phyloP scores from a whole-genome alignment of 2,797 vertebrate species.

The Setipinna tenuifilis region DNA sequence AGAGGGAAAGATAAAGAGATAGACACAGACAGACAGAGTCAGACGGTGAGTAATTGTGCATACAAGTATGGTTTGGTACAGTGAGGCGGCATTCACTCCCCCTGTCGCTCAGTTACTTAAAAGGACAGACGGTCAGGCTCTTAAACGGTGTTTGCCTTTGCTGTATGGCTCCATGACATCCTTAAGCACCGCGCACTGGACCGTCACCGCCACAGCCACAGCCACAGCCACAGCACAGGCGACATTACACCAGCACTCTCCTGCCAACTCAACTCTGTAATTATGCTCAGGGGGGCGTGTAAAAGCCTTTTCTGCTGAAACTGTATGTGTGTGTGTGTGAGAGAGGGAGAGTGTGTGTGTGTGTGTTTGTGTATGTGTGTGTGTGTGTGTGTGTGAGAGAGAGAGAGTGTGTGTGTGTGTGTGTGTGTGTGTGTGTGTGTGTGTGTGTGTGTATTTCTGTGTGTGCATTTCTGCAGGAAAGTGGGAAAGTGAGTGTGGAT shows the following conservation, averaged over 20 bases:
- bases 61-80: background rate
- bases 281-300: conserved; percentile 22
- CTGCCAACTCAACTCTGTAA: conserved; percentile 6
- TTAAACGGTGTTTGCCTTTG: background rate
- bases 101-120: background rate
- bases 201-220: background rate
- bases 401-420: conserved; percentile 9
- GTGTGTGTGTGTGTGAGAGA: background rate
- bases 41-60: too few species aligned
- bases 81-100: background rate
- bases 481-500: background rate
- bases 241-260: background rate
- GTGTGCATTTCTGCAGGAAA: background rate
- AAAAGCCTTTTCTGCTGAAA: background rate
- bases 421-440: conserved; percentile 1
- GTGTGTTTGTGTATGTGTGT: background rate
- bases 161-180: background rate
- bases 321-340: background rate
- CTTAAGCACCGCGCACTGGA: background rate
- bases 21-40: too few species aligned
- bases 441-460: background rate
- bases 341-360: background rate
- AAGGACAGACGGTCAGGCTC: background rate
- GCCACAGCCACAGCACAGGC: background rate
- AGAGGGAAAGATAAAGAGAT: too few species aligned